Evolutionary conservation across 2,113 vertebrate genomes (phyloP), one percentile per base, ranked within the genome.

Genomic region (zebrafish (Danio rerio)): DNA sequence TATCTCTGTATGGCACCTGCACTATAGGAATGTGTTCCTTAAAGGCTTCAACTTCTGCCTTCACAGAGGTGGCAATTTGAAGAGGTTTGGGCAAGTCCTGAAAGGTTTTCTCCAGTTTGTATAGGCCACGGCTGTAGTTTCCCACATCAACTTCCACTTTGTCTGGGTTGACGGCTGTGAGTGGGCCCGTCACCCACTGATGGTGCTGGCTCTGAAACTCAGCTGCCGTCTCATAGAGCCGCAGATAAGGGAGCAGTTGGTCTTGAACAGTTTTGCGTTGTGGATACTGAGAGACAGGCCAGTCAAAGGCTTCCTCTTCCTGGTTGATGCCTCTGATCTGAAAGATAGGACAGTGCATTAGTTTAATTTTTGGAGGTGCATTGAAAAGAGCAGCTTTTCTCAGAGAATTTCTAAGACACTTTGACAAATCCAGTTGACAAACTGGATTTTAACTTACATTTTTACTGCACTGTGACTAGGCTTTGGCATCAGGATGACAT

Each of bases 231-330:
- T 95, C 94, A 81, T 93, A 97, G 50, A 97, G 94, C 18, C 52
- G 86, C 80, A 98, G 93, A 81, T 94, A 98, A 0, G 96, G 95
- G 45, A 91, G 91, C 78, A 98, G 90, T 9, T 81, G 82, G 63
- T 96, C 96, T 81, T 93, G 93, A 66, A 93, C 90, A 80, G 88
- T 94, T 92, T 95, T 97, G 50, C 93, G 89, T 69, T 94, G 91
- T 16, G 96, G 95, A 80, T 96, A 97, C 82, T 95, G 89, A 59
- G 96, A 95, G 15, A 93, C 53, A 20, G 91, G 42, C 96, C 96
- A 98, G 62, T 93, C 93, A 61, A 91, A 97, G 1, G 94, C 92
- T 83, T 96, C 95, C 58, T 98, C 96, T 80, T 98, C 96, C 7
- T 83, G 83, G 89, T 96, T 97, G 78, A 97, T 93, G 50, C 93